A percentile compares a stretch with the other conserved stretches of the same genome.
Evolutionary conservation across 1,140 invertebrate genomes (phyloP).

Genomic region (Plectrocnemia conspersa): DNA sequence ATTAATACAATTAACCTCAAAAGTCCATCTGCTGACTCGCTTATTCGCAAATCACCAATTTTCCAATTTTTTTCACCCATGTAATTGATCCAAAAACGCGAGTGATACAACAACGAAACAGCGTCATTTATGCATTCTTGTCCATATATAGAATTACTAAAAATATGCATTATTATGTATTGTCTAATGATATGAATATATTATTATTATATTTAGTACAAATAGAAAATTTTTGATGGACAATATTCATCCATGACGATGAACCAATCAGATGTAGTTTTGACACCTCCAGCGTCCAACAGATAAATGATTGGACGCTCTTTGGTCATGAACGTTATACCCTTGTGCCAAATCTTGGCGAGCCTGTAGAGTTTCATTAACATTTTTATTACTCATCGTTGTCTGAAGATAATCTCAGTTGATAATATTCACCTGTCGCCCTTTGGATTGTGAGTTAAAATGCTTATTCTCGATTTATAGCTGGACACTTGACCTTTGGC

Average conservation of each 20-base stretch:
- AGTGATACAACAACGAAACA: neutral
- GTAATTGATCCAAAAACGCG: neutral
- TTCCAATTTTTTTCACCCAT: conserved; percentile 2
- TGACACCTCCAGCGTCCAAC: neutral
- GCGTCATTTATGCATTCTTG: neutral
- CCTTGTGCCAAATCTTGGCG: neutral
- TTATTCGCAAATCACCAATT: conserved; percentile 7
- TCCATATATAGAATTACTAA: conserved; percentile 8
- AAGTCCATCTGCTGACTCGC: neutral
- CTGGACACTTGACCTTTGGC: too few species aligned
- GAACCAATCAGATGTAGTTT: neutral
- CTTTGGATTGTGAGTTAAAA: too few species aligned
- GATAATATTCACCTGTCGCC: too few species aligned
- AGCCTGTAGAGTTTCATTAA: too few species aligned
- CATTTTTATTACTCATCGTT: too few species aligned
- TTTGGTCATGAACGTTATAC: neutral
- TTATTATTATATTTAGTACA: too few species aligned
- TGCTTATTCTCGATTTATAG: too few species aligned
- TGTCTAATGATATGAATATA: too few species aligned
- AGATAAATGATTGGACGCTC: neutral
- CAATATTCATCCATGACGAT: neutral
- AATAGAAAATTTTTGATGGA: too few species aligned
- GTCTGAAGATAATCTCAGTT: too few species aligned
- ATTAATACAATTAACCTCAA: conserved; percentile 9
- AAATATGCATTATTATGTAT: too few species aligned